phyloP scores from a whole-genome alignment of 2,113 vertebrate genomes.

The Ptyas mucosa region DNA sequence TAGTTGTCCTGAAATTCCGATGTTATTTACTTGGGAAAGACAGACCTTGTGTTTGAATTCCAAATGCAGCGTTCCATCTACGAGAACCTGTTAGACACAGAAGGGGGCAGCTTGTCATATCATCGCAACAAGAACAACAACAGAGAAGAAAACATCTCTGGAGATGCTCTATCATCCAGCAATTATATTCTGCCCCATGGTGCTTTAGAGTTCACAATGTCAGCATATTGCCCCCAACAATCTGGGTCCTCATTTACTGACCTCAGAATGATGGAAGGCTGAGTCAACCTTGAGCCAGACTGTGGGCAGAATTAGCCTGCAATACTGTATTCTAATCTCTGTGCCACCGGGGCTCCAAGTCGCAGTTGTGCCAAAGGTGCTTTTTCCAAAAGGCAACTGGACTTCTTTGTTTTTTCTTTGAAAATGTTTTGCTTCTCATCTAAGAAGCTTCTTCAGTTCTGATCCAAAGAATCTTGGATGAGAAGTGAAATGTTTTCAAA shows the following conservation, averaged over 20 bases:
- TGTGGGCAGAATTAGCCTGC: too few relatives aligned
- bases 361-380: too few relatives aligned
- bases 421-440: not conserved
- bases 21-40: conserved; percentile 50
- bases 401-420: too few relatives aligned
- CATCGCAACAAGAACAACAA: not conserved
- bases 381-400: too few relatives aligned
- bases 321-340: too few relatives aligned
- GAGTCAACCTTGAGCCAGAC: not conserved
- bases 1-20: conserved; percentile 62
- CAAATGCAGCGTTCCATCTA: conserved; percentile 65
- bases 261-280: not conserved
- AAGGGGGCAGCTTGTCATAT: not conserved
- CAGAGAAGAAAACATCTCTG: not conserved
- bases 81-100: conserved; percentile 61
- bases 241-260: not conserved
- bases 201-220: not conserved
- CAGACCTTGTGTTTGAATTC: conserved; percentile 67
- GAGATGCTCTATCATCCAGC: not conserved
- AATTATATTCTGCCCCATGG: not conserved
- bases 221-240: not conserved
- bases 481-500: too few relatives aligned
- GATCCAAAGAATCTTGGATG: too few relatives aligned
- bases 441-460: not conserved
- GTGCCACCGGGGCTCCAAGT: too few relatives aligned